Conservation (phyloP, 1,140 invertebrate species). For the Plutomurus gul region DNA sequence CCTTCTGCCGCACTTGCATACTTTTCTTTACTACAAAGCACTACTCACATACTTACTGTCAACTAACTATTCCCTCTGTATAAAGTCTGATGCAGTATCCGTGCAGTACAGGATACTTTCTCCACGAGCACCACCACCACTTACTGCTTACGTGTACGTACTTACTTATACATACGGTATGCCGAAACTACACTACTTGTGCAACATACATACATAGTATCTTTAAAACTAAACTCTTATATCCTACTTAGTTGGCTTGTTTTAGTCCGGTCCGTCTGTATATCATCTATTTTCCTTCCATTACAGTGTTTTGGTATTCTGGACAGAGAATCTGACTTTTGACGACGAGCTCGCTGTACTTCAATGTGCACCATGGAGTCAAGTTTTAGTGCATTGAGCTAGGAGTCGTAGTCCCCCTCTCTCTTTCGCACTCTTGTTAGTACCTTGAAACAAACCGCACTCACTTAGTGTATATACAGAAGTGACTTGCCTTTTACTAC, state of each 20-base stretch:
- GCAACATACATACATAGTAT: neutral
- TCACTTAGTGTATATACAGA: neutral
- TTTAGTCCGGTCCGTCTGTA: neutral
- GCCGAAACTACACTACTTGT: no score
- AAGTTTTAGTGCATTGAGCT: neutral
- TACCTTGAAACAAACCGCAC: neutral
- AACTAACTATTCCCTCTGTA: neutral
- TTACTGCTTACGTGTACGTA: no score
- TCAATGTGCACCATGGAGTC: neutral
- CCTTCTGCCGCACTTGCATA: neutral
- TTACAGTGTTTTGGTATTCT: slow-evolving; percentile 3
- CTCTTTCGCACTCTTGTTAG: neutral
- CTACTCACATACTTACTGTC: slow-evolving; percentile 19
- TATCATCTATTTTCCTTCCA: neutral
- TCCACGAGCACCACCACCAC: no score
- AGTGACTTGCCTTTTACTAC: no score
- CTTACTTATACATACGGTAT: no score
- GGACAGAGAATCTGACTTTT: slow-evolving; percentile 4
- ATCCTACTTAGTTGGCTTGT: slow-evolving; percentile 1
- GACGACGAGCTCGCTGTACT: neutral
- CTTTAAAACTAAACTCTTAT: neutral
- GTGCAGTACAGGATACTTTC: no score
- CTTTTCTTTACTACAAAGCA: neutral
- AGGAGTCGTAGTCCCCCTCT: neutral
- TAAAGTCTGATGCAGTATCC: no score